These are phyloP conservation scores for Camelus bactrianus DNA, from an alignment of 2,113 vertebrate genomes.

Conservation along the genomic window DNA sequence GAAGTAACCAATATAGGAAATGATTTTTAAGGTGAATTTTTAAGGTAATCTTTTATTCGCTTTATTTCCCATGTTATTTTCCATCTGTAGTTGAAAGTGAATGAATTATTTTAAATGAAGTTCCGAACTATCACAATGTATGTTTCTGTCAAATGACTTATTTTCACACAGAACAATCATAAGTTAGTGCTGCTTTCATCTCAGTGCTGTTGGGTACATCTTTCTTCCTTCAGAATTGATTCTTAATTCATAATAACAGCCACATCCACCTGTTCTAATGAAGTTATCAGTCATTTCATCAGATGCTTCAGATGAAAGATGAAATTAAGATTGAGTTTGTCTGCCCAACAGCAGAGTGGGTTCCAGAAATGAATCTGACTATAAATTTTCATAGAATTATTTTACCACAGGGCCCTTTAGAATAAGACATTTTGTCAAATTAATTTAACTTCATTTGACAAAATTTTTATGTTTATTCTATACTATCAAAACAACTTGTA, in stretches of 20 bases:
- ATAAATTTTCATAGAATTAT: conserved; percentile 44
- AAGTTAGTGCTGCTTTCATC: not conserved
- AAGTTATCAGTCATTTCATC: not conserved
- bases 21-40: conserved; percentile 40
- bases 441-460: not conserved
- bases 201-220: not conserved
- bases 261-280: not conserved
- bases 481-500: not conserved
- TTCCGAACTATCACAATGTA: not conserved
- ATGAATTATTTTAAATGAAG: conserved; percentile 56
- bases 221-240: not conserved
- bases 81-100: conserved; percentile 19
- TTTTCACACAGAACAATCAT: conserved; percentile 5
- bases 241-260: not conserved
- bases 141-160: conserved; percentile 33
- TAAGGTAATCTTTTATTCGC: not conserved
- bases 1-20: conserved; percentile 27
- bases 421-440: conserved; percentile 25
- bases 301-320: conserved; percentile 26
- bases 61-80: conserved; percentile 30
- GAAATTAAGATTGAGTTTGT: not conserved
- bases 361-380: conserved; percentile 29
- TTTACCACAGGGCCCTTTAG: not conserved
- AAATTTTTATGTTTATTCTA: not conserved
- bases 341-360: not conserved